A percentile compares a stretch with the other conserved stretches of the same genome.
Conservation (phyloP, 2,113 vertebrate species). For the Probosciger aterrimus region DNA sequence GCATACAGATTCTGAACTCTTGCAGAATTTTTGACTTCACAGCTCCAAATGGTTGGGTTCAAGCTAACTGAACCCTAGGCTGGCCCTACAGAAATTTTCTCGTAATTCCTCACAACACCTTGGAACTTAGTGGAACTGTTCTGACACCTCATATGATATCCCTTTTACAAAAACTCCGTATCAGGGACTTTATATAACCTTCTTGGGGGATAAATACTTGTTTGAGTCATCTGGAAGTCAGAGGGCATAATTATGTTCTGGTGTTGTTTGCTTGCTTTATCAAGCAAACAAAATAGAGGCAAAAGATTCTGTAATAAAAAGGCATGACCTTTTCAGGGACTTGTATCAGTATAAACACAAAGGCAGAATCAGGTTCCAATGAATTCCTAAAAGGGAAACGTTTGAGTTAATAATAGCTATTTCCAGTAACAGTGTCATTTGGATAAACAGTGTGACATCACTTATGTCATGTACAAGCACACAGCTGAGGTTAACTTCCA, state of each 20-base stretch:
- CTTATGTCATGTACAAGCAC: background rate
- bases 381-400: background rate
- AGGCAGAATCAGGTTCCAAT: background rate
- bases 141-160: background rate
- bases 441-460: background rate
- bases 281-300: background rate
- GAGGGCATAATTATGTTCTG: background rate
- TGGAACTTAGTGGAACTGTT: background rate
- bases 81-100: background rate
- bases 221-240: background rate
- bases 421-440: constrained; percentile 9
- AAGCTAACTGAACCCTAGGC: background rate
- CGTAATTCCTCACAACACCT: background rate
- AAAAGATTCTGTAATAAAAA: background rate
- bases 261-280: background rate
- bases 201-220: background rate
- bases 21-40: background rate
- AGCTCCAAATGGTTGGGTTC: background rate
- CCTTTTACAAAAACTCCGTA: background rate
- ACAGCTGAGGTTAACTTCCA: background rate
- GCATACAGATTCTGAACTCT: background rate
- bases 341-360: background rate
- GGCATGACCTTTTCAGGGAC: background rate
- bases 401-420: background rate
- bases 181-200: background rate